Evolutionary conservation across 2,797 vertebrate species (phyloP), one percentile per base, ranked within the genome.

Genomic region (Tapera naevia): DNA sequence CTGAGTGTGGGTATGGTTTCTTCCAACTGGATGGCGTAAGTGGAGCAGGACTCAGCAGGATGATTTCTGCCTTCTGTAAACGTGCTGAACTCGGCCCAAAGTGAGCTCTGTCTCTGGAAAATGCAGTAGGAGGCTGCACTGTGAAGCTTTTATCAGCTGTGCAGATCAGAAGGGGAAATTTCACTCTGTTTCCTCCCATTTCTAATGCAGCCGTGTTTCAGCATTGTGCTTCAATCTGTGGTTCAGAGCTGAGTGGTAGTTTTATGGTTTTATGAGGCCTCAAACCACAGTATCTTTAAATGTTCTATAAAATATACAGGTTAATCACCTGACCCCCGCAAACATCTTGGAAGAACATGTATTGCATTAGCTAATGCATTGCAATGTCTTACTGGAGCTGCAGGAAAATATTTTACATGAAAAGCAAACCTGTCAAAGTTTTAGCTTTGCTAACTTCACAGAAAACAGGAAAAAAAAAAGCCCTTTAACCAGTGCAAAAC

Each of bases 291-390:
- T 87, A 94, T 95, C 87, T 97, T 97, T 96, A 97, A 96, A 95
- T 87, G 91, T 93, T 96, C 92, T 97, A 48, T 92, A 89, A 96
- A 97, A 96, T 73, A 76, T 33, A 76, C 84, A 95, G 97, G 91
- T 96, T 97, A 97, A 97, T 91, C 76, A 87, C 93, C 80, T 92
- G 96, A 97, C 95, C 97, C 33, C 92, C 92, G 83, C 78, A 89
- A 96, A 97, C 82, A 88, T 97, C 96, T 97, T 97, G 92, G 93
- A 97, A 97, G 87, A 97, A 95, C 79, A 94, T 94, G 75, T 58
- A 48, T 95, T 97, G 93, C 97, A 97, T 97, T 97, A 98, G 97
- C 97, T 97, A 98, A 97, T 98, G 97, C 94, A 94, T 64, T 96
- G 57, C 23, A 27, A 91, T 95, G 71, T 89, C 95, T 95, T 97